Evolutionary conservation across 2,797 vertebrate genomes (phyloP).

Genomic region (Bradypodion ventrale): DNA sequence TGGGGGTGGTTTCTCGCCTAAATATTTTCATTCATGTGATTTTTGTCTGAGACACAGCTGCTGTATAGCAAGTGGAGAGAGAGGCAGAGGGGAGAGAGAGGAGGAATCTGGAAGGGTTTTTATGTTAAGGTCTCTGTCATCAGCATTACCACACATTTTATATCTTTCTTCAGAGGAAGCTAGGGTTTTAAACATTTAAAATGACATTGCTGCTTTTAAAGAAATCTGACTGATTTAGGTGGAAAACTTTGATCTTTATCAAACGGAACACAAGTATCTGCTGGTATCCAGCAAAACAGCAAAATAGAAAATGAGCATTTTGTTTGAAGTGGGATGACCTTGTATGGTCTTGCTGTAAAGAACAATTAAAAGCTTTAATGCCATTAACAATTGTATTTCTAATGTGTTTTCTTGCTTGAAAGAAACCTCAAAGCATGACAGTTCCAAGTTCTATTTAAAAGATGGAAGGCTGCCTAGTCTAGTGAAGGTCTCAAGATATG

Average conservation of each 20-base stretch:
- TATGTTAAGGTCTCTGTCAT: slow-evolving; percentile 75
- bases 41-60: slow-evolving; percentile 85
- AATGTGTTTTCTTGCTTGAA: slow-evolving; percentile 53
- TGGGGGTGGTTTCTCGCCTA: slow-evolving; percentile 87
- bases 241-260: slow-evolving; percentile 65
- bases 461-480: not conserved
- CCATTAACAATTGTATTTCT: slow-evolving; percentile 59
- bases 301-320: slow-evolving; percentile 65
- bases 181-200: slow-evolving; percentile 69
- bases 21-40: slow-evolving; percentile 91
- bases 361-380: slow-evolving; percentile 63
- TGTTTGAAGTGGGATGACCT: slow-evolving; percentile 68
- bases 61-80: slow-evolving; percentile 71
- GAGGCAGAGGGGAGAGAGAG: slow-evolving; percentile 60
- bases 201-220: slow-evolving; percentile 55
- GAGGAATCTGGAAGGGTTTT: slow-evolving; percentile 77
- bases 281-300: slow-evolving; percentile 61
- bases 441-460: slow-evolving; percentile 56
- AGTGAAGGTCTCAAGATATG: slow-evolving; percentile 14
- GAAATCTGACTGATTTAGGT: slow-evolving; percentile 61
- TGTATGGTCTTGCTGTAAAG: slow-evolving; percentile 62
- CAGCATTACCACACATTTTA: slow-evolving; percentile 66
- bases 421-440: slow-evolving; percentile 61
- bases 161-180: slow-evolving; percentile 64
- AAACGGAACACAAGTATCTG: slow-evolving; percentile 67